Percentiles rank a stretch among this genome's conserved stretches.
These are phyloP conservation scores for Drosophila stalkeri DNA, from an alignment of 2,888 invertebrate species.

Conservation along the genomic window DNA sequence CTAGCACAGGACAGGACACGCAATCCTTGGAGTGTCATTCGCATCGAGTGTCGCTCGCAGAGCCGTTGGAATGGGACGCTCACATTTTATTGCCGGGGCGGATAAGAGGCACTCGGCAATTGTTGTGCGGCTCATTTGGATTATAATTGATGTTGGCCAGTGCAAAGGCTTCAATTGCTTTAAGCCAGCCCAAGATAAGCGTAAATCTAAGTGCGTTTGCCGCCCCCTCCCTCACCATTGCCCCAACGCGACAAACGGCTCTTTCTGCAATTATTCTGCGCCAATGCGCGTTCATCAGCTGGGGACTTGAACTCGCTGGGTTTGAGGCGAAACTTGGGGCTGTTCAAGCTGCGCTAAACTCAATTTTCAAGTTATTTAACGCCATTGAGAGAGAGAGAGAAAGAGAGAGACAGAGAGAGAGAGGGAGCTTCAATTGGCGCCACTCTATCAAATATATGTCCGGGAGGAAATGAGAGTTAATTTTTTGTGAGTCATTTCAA, in stretches of 20 bases:
- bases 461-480: slow-evolving; percentile 14
- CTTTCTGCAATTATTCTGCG: slow-evolving; percentile 59
- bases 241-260: slow-evolving; percentile 19
- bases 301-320: neutral
- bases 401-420: neutral
- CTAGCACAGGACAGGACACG: slow-evolving; percentile 8
- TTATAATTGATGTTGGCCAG: slow-evolving; percentile 72
- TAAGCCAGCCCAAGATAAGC: slow-evolving; percentile 62
- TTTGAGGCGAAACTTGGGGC: neutral
- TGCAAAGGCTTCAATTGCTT: slow-evolving; percentile 53
- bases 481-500: neutral
- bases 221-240: neutral
- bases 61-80: neutral
- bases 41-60: slow-evolving; percentile 16
- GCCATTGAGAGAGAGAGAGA: slow-evolving; percentile 23
- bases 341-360: slow-evolving; percentile 25
- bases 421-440: neutral
- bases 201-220: slow-evolving; percentile 45
- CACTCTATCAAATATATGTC: slow-evolving; percentile 13
- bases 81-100: slow-evolving; percentile 75
- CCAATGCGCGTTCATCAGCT: slow-evolving; percentile 36
- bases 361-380: slow-evolving; percentile 76
- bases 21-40: slow-evolving; percentile 55
- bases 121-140: slow-evolving; percentile 75
- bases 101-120: slow-evolving; percentile 64